Conservation (phyloP, 2,797 vertebrate genomes). For the Siniperca undulata region DNA sequence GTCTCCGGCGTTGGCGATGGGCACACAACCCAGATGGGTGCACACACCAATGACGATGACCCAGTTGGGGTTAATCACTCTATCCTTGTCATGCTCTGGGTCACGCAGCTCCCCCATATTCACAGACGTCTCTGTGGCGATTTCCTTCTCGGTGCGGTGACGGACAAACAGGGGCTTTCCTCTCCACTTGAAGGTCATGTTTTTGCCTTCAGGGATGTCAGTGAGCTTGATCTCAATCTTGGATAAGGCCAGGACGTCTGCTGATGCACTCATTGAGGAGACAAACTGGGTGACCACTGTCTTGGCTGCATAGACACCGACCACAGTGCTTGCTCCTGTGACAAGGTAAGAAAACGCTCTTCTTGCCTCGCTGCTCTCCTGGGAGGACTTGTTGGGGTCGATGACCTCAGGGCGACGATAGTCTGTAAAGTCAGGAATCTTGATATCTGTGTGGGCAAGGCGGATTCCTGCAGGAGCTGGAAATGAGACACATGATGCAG, state of each 20-base stretch:
- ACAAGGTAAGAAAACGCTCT: slow-evolving; percentile 91
- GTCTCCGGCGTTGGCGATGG: slow-evolving; percentile 93
- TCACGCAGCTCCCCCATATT: slow-evolving; percentile 88
- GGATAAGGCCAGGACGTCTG: slow-evolving; percentile 92
- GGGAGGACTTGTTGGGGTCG: slow-evolving; percentile 86
- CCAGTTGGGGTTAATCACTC: slow-evolving; percentile 90
- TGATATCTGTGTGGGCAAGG: slow-evolving; percentile 88
- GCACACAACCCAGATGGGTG: slow-evolving; percentile 94
- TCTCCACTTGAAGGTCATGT: slow-evolving; percentile 94
- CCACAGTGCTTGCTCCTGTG: slow-evolving; percentile 85
- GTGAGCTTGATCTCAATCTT: slow-evolving; percentile 93
- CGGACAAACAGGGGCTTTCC: slow-evolving; percentile 94
- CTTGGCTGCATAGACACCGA: slow-evolving; percentile 89
- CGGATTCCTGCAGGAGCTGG: slow-evolving; percentile 85
- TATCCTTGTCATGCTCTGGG: slow-evolving; percentile 91
- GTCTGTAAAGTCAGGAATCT: slow-evolving; percentile 91
- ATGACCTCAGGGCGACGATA: slow-evolving; percentile 88
- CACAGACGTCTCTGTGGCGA: slow-evolving; percentile 85
- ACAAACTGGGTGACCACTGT: slow-evolving; percentile 90
- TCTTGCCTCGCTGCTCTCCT: slow-evolving; percentile 86
- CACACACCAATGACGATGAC: slow-evolving; percentile 92
- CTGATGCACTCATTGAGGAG: slow-evolving; percentile 92
- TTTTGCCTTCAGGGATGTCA: slow-evolving; percentile 95
- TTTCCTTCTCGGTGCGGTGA: slow-evolving; percentile 91
- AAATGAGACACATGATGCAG: slow-evolving; percentile 21